Evolutionary conservation across 1,140 invertebrate genomes (phyloP), one percentile per base, ranked within the genome.

Genomic region (Chionoecetes opilio): DNA sequence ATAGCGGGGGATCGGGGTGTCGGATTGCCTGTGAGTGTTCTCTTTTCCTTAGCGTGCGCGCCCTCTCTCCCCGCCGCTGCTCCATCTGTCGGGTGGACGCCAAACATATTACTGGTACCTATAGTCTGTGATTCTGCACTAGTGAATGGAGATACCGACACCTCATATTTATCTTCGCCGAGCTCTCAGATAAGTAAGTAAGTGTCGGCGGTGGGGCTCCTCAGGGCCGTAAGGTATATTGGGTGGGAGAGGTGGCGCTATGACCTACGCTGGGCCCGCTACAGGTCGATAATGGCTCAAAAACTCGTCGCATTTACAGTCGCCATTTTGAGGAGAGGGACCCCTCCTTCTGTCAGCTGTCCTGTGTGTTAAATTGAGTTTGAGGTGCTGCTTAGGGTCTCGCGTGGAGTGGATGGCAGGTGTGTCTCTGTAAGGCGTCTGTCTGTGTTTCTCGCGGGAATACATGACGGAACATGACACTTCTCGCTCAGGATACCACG

Each of bases 281-380:
- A 63, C 21, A 37, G 32, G 32, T 17, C n/a, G 63, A 35, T 82
- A 90, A 82, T 38, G 29, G 35, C 0, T 34, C 87, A 38, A 94
- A 94, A 94, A 94, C 53, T 90, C 53, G 32, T 75, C 93, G 87
- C 93, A 94, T 94, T 41, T 94, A 41, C 84, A 94, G 93, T 94
- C 93, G 93, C 93, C 93, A 94, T 94, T 94, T 94, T 94, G 93
- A 82, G 37, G 14, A 90, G 75, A 90, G 34, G 87, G 93, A 94
- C 93, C 93, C 93, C 93, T 94, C 93, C 93, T 94, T 94, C 93
- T 94, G 93, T 94, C 93, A 94, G 93, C 93, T 94, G 93, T 94
- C 63, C 87, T 94, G 53, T 90, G 29, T 94, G 87, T 89, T 90
- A 84, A 82, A 82, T 94, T 90, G 35, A 34, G 37, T 94, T 35